phyloP scores from a whole-genome alignment of 2,888 invertebrate genomes.

The Acanthacorydalis orientalis region DNA sequence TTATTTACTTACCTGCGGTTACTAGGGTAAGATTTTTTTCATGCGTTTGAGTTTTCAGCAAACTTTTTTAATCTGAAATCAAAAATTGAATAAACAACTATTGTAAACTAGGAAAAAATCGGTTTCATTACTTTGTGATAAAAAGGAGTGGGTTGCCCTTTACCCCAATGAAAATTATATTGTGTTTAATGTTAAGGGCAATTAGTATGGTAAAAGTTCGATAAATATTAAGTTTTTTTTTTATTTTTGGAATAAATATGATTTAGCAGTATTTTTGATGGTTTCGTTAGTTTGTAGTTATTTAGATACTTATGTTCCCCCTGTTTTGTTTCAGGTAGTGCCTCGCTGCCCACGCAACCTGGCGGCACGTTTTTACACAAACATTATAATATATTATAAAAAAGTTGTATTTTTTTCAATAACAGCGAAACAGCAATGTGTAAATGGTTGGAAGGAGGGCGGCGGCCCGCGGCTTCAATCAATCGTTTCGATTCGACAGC shows the following conservation, averaged over 20 bases:
- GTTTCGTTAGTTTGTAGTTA: too few species aligned
- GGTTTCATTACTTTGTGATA: too few species aligned
- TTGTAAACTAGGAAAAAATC: too few species aligned
- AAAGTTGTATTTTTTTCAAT: conserved; percentile 24
- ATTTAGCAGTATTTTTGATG: neutral
- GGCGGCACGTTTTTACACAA: conserved; percentile 14
- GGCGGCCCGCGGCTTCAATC: too few species aligned
- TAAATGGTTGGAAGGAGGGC: conserved; percentile 9
- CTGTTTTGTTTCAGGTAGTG: conserved; percentile 24
- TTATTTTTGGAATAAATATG: neutral
- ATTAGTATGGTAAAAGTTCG: too few species aligned
- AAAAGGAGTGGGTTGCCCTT: too few species aligned
- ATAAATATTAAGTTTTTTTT: neutral
- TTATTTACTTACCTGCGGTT: conserved; percentile 92
- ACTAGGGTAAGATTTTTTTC: conserved; percentile 45
- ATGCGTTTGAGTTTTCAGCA: too few species aligned
- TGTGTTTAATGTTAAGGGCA: too few species aligned
- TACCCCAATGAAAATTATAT: too few species aligned
- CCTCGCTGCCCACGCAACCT: conserved; percentile 25
- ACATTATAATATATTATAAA: conserved; percentile 9
- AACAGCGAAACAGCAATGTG: conserved; percentile 28
- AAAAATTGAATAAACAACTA: too few species aligned
- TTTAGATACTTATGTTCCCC: conserved; percentile 4
- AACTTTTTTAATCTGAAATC: too few species aligned
- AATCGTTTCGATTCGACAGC: too few species aligned